Base-by-base conservation (phyloP, 2,113 vertebrate genomes). In the Limanda limanda region DNA sequence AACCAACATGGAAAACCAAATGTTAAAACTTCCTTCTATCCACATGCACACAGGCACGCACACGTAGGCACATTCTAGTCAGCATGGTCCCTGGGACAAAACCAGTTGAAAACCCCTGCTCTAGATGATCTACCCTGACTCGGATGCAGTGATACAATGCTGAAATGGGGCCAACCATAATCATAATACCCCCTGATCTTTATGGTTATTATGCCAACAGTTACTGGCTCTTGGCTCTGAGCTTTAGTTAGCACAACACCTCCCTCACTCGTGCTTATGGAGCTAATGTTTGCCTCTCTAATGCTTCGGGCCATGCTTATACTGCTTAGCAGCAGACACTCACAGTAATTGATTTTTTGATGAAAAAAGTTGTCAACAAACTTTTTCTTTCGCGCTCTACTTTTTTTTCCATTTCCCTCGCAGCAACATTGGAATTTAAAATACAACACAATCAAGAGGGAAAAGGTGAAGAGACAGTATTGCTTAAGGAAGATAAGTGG, bases 291-390 rank as follows among this genome's bases (percentile, higher is more conserved):
- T 74, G 61, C 62, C 67, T 84, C 37, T 12, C 0, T 18, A 64
- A 54, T 10, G 58, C 70, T 64, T 24, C 27, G 27, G 59, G 70
- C 63, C 24, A 1, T 27, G 51, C 52, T 64, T 64, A 40, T 56
- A 18, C 17, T 54, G 69, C 74, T 71, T 7, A 77, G 81, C 60
- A 74, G 65, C 74, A 63, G 80, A 65, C 59, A 70, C 59, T 79
- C 24, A 15, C 59, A 57, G n/a, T 68, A 72, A 84, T 58, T 68
- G 71, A 78, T 83, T 65, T 63, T 51, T 40, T 62, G 20, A 68
- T 25, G 57, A 45, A 63, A 71, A 77, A 72, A 65, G 62, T 76
- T 68, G 72, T 66, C 37, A 40, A 31, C 25, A 35, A 61, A 65
- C 59, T 11, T 48, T 58, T 15, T 42, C n/a, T 7, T 4, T 11